Conservation (phyloP, 23 tunicate genomes). For the Halocynthia aurantium region DNA sequence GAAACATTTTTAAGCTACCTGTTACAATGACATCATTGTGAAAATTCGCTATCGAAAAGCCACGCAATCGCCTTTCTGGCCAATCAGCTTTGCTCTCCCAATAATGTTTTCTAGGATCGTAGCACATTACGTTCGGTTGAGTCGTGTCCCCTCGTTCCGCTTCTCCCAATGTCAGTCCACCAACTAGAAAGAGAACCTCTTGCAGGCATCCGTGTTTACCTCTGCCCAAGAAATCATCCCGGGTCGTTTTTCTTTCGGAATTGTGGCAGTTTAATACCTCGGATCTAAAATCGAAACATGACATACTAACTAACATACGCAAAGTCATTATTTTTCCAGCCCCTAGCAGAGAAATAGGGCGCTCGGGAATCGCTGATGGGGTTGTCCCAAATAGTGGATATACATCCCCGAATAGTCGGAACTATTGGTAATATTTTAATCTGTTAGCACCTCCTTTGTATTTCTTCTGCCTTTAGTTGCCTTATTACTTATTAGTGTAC, state of each 20-base stretch:
- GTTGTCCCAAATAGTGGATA: too few species aligned
- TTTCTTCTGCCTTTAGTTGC: too few species aligned
- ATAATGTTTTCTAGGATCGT: conserved; percentile 25
- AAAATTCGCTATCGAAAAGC: conserved; percentile 61
- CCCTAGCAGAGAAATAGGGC: too few species aligned
- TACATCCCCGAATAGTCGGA: too few species aligned
- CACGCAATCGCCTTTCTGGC: conserved; percentile 82
- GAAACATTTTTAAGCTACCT: conserved; percentile 22
- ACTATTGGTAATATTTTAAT: not conserved
- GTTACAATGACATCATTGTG: conserved; percentile 54
- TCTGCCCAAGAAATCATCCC: conserved; percentile 10
- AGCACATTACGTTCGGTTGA: conserved; percentile 75
- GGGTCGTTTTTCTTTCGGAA: conserved; percentile 29
- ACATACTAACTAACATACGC: not conserved
- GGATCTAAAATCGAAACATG: too few species aligned
- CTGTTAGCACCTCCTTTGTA: not conserved
- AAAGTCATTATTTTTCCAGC: too few species aligned
- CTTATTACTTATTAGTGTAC: not conserved
- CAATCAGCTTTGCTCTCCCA: conserved; percentile 48
- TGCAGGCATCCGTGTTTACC: conserved; percentile 11
- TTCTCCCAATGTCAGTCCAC: conserved; percentile 68
- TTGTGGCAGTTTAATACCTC: conserved; percentile 5
- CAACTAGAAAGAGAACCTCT: conserved; percentile 51
- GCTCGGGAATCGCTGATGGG: too few species aligned
- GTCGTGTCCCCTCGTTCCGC: conserved; percentile 72